Base-by-base conservation (phyloP, 1,140 invertebrate species). In the Diabrotica virgifera region DNA sequence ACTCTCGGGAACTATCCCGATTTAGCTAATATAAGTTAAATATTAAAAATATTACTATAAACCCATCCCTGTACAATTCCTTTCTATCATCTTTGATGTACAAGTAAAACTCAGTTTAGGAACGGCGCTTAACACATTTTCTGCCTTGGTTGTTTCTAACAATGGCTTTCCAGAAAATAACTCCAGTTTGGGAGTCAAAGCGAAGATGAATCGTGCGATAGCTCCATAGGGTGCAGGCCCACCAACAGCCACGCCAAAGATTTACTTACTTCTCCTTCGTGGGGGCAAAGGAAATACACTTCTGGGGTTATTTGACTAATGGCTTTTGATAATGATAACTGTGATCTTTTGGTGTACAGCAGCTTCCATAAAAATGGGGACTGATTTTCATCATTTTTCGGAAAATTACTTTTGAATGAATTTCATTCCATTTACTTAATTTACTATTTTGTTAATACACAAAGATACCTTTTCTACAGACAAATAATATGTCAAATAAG, bases 71-170 rank as follows among this genome's bases (percentile, higher is more conserved):
- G 40, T 6, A 46, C n/a, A 46, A 46, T 46, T 46, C 40, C 40
- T n/a, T 46, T 46, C 40, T 46, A 46, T 46, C 40, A 46, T 46
- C 40, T 46, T 46, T 46, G 40, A 46, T 46, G 40, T 46, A 46
- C 40, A 46, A 46, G 40, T 46, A 46, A 46, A 46, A 46, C 40
- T 46, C 8, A 46, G 40, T 46, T 46, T 46, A 46, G 40, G 40
- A 46, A n/a, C 40, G 40, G 40, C 40, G 40, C 40, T 46, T 46
- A 46, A 46, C 40, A 46, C 40, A 46, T 46, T 46, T 46, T 46
- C 40, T 46, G 40, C 40, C 40, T 46, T 46, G 40, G 40, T 46
- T 46, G 40, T 46, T 46, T 46, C 40, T 46, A 46, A 46, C 40
- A 46, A 46, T 46, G 40, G 40, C 40, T 46, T 46, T 46, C 40